Conservation (phyloP, 2,113 vertebrate genomes). For the Tachuris rubrigastra region DNA sequence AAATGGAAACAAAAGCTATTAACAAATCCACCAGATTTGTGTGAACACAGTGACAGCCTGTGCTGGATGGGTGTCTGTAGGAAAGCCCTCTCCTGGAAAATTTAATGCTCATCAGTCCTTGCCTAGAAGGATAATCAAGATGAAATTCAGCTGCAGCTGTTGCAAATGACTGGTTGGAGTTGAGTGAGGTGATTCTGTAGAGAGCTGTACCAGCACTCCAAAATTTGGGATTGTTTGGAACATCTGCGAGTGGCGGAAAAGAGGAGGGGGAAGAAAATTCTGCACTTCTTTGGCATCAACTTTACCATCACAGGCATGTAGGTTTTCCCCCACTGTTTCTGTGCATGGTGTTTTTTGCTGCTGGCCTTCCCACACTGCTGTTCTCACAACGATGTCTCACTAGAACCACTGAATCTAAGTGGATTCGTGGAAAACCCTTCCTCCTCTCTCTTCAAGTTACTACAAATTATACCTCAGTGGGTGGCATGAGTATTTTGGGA, state of each 20-base stretch:
- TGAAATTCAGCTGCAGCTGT: background rate
- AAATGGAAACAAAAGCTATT: background rate
- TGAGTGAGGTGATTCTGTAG: background rate
- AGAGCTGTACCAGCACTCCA: background rate
- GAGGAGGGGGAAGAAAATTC: background rate
- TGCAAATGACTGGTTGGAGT: background rate
- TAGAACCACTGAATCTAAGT: background rate
- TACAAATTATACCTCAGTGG: background rate
- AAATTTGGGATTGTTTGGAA: background rate
- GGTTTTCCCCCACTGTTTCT: background rate
- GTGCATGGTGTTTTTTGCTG: background rate
- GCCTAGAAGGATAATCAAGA: background rate
- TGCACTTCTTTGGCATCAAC: background rate
- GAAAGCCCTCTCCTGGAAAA: background rate
- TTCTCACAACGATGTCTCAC: background rate
- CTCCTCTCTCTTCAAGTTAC: background rate
- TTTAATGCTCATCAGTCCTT: background rate
- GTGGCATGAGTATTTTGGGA: background rate
- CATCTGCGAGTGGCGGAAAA: background rate
- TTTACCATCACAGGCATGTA: background rate
- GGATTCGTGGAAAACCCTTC: background rate
- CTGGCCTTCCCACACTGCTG: background rate
- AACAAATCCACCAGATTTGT: background rate
- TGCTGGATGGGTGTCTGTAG: background rate
- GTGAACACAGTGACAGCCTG: background rate